These are phyloP conservation scores for Melipona quadrifasciata DNA, from an alignment of 1,140 invertebrate genomes.

Conservation along the genomic window DNA sequence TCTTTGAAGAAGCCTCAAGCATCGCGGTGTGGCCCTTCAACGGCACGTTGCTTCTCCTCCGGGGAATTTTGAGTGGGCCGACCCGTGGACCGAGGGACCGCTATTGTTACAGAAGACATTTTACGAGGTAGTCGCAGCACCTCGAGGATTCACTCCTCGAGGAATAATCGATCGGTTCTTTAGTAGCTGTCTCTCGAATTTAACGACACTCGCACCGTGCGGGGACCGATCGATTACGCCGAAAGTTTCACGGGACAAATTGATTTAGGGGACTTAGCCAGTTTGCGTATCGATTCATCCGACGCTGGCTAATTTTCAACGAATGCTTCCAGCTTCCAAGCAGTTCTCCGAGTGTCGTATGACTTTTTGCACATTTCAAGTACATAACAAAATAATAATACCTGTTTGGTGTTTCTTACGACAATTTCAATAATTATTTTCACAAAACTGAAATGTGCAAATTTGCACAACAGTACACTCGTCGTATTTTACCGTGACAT, in stretches of 20 bases:
- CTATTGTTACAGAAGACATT: constrained; percentile 22
- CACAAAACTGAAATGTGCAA: too few relatives aligned
- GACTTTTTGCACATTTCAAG: too few relatives aligned
- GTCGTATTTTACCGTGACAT: too few relatives aligned
- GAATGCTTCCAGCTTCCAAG: background rate
- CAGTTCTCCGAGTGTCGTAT: too few relatives aligned
- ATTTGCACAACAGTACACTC: too few relatives aligned
- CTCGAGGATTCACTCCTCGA: constrained; percentile 33
- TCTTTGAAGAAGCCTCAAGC: constrained; percentile 21
- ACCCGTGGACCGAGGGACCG: background rate
- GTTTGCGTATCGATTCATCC: constrained; percentile 5
- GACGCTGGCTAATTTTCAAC: background rate
- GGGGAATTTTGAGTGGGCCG: background rate
- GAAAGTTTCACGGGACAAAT: constrained; percentile 15
- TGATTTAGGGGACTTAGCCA: background rate
- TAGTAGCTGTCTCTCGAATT: constrained; percentile 16
- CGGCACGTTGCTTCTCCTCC: constrained; percentile 45
- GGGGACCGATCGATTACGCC: constrained; percentile 41
- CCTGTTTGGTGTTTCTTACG: too few relatives aligned
- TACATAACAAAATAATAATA: too few relatives aligned
- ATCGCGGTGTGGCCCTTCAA: constrained; percentile 8
- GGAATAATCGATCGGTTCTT: constrained; percentile 29
- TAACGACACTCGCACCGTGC: background rate
- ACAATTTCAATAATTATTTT: too few relatives aligned
- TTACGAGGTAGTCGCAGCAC: constrained; percentile 23